Base-by-base conservation (phyloP, 2,113 vertebrate genomes). In the Zapornia atra region DNA sequence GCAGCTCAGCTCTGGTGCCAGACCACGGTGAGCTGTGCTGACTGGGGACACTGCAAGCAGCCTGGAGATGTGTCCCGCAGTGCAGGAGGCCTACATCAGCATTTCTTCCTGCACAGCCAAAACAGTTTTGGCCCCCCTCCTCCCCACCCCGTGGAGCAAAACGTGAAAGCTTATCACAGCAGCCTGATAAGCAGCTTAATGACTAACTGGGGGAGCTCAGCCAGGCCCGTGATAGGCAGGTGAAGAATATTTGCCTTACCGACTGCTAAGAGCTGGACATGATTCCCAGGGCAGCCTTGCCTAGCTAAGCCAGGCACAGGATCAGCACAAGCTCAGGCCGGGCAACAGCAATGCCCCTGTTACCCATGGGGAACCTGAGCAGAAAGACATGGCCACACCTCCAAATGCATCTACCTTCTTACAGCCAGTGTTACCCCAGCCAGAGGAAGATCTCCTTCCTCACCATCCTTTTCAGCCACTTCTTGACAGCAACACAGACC, bases 271-370 rank as follows among this genome's bases (percentile, higher is more conserved):
- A 73, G 59, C 86, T 90, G 64, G 60, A 88, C 93, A 86, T 64
- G 2, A 70, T 70, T 94, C 71, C 80, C 76, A 80, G 66, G 51
- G 65, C 80, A 78, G 10, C 21, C 36, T 42, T 65, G 44, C 84
- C 92, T 76, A 95, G 72, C 69, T 94, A 81, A 85, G 80, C 48
- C 44, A 60, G 94, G 38, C 19, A 56, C 69, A 91, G 86, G 94
- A 78, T n/a, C 92, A 95, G 92, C 48, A 96, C 19, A 26, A 50
- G 20, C 6, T 76, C 61, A 61, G 22, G 31, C 79, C 33, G 25
- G n/a, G n/a, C 15, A 38, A 33, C 10, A 73, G 28, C 59, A 83
- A 36, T 5, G 25, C 72, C 81, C 51, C 19, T 0, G 0, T 89
- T 79, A 84, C 61, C 33, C 73, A 76, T 0, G 0, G 25, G 63